Percentiles rank a stretch among this genome's conserved stretches.
Conservation (phyloP, 2,888 invertebrate species). For the Tiphia femorata region DNA sequence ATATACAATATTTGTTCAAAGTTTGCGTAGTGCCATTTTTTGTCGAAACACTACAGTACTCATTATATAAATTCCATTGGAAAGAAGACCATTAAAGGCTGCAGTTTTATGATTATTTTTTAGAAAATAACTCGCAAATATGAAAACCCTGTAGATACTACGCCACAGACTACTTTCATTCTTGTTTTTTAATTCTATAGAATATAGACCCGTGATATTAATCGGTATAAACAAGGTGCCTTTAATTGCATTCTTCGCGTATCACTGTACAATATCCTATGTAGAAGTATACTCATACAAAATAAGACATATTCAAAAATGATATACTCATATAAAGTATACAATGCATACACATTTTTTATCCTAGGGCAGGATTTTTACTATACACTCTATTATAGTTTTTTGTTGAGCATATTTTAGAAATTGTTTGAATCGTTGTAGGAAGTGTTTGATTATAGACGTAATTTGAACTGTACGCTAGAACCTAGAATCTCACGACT, state of each 20-base stretch:
- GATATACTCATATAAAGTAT: slow-evolving; percentile 60
- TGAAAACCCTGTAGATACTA: slow-evolving; percentile 55
- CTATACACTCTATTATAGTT: slow-evolving; percentile 62
- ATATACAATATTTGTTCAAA: slow-evolving; percentile 38
- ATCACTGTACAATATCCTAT: slow-evolving; percentile 46
- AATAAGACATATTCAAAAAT: slow-evolving; percentile 60
- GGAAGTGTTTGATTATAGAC: slow-evolving; percentile 64
- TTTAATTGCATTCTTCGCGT: slow-evolving; percentile 35
- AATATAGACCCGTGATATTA: slow-evolving; percentile 33
- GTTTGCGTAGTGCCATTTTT: slow-evolving; percentile 48
- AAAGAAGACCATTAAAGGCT: slow-evolving; percentile 50
- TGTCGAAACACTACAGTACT: slow-evolving; percentile 42
- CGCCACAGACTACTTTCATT: slow-evolving; percentile 44
- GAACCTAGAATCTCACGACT: slow-evolving; percentile 34
- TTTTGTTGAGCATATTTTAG: slow-evolving; percentile 66
- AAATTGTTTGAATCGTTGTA: slow-evolving; percentile 66
- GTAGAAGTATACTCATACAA: slow-evolving; percentile 61
- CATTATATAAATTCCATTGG: slow-evolving; percentile 38
- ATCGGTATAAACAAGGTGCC: slow-evolving; percentile 37
- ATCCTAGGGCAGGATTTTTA: slow-evolving; percentile 62
- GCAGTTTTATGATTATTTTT: slow-evolving; percentile 36
- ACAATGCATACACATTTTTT: slow-evolving; percentile 51
- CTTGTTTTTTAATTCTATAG: slow-evolving; percentile 41
- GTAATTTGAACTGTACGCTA: slow-evolving; percentile 62
- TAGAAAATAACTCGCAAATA: slow-evolving; percentile 49